These are phyloP conservation scores for Entomobrya multifasciata DNA, from an alignment of 2,888 invertebrate species.

Conservation along the genomic window DNA sequence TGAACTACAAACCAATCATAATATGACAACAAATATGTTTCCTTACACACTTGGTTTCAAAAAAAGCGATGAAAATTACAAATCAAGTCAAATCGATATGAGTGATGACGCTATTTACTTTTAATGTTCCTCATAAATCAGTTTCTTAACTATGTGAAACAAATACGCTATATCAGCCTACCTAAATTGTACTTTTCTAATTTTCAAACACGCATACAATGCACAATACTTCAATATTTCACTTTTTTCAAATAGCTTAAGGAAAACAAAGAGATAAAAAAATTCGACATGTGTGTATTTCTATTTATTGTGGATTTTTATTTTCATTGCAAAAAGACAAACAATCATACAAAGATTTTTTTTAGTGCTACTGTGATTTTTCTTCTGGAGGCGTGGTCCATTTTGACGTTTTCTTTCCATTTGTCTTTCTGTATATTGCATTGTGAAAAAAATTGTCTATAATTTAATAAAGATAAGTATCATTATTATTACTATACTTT, in stretches of 20 bases:
- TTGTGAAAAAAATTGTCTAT: slow-evolving; percentile 26
- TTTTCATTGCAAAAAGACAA: neutral
- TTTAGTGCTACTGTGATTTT: slow-evolving; percentile 25
- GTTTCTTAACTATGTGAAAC: slow-evolving; percentile 29
- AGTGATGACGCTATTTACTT: slow-evolving; percentile 52
- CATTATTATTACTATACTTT: slow-evolving; percentile 17
- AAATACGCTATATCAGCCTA: neutral
- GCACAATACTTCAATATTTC: neutral
- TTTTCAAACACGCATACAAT: neutral
- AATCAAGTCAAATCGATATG: slow-evolving; percentile 24
- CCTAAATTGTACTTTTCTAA: slow-evolving; percentile 49
- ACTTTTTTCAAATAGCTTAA: too few relatives aligned
- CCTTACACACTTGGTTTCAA: neutral
- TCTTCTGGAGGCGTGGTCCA: slow-evolving; percentile 55
- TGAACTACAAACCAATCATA: slow-evolving; percentile 2
- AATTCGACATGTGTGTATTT: too few relatives aligned
- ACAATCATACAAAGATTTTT: neutral
- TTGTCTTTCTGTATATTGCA: neutral
- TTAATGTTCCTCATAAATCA: slow-evolving; percentile 56
- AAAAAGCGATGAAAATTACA: neutral
- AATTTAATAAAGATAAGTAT: slow-evolving; percentile 58
- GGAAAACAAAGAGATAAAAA: too few relatives aligned
- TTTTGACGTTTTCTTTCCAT: slow-evolving; percentile 45
- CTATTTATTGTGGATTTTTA: too few relatives aligned
- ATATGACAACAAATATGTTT: slow-evolving; percentile 11